Conservation (phyloP, 2,797 vertebrate species). For the Chrysocyon brachyurus region DNA sequence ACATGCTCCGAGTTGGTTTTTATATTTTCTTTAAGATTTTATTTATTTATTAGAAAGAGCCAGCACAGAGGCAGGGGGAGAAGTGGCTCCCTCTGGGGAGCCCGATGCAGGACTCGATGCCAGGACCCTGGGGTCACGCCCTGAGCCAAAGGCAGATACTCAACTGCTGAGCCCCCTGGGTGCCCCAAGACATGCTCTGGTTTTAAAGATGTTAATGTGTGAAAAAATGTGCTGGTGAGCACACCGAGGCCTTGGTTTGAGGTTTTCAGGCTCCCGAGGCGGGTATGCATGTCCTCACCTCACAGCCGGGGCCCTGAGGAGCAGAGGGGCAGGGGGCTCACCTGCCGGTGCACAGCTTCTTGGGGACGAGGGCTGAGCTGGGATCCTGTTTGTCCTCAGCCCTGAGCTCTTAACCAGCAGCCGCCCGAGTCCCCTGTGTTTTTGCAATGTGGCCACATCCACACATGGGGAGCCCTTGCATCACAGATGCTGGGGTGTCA, state of each 20-base stretch:
- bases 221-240: not conserved
- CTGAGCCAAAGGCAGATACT: no score
- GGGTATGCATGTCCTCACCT: not conserved
- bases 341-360: not conserved
- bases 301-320: not conserved
- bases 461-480: not conserved
- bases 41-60: no score
- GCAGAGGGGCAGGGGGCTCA: not conserved
- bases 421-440: accelerated
- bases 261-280: not conserved
- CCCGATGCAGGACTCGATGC: no score
- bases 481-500: not conserved
- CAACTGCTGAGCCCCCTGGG: no score
- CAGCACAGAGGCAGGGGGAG: no score
- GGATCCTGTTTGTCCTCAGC: not conserved
- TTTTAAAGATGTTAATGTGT: not conserved
- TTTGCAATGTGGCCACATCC: no score
- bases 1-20: not conserved
- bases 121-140: no score
- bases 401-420: not conserved
- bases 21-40: no score
- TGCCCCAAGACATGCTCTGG: not conserved
- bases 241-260: accelerated
- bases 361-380: not conserved
- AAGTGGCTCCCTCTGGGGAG: no score